Conservation (phyloP, 2,797 vertebrate species). For the Bovichtus diacanthus region DNA sequence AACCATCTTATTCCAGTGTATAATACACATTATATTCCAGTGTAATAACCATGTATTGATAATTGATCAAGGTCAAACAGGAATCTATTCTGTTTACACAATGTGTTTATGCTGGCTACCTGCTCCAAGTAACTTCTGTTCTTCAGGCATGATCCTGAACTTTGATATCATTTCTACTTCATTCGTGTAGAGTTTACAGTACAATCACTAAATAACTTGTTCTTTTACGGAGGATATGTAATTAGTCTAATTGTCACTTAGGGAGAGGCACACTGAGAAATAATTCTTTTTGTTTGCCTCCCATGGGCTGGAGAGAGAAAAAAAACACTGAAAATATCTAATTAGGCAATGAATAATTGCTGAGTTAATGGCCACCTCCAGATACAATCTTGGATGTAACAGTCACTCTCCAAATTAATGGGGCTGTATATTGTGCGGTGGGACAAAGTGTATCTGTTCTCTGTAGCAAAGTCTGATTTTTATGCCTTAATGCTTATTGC, state of each 20-base stretch:
- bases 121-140: background rate
- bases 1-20: too few species aligned
- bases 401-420: conserved; percentile 64
- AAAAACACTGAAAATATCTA: conserved; percentile 60
- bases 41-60: background rate
- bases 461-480: conserved; percentile 30
- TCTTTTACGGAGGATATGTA: conserved; percentile 55
- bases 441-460: conserved; percentile 49
- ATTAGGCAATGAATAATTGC: conserved; percentile 75
- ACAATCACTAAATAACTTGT: conserved; percentile 57
- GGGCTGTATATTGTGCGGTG: conserved; percentile 29
- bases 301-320: conserved; percentile 51
- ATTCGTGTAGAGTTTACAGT: conserved; percentile 20
- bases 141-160: conserved; percentile 17
- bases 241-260: conserved; percentile 74
- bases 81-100: background rate
- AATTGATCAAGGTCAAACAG: conserved; percentile 6
- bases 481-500: conserved; percentile 50
- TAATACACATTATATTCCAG: too few species aligned
- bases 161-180: background rate
- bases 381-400: conserved; percentile 63
- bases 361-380: conserved; percentile 67
- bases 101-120: background rate
- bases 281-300: conserved; percentile 65
- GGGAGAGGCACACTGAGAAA: conserved; percentile 57